Percentiles rank a stretch among this genome's conserved stretches.
Evolutionary conservation across 2,113 vertebrate species (phyloP).

Genomic region (Siniperca knerii): DNA sequence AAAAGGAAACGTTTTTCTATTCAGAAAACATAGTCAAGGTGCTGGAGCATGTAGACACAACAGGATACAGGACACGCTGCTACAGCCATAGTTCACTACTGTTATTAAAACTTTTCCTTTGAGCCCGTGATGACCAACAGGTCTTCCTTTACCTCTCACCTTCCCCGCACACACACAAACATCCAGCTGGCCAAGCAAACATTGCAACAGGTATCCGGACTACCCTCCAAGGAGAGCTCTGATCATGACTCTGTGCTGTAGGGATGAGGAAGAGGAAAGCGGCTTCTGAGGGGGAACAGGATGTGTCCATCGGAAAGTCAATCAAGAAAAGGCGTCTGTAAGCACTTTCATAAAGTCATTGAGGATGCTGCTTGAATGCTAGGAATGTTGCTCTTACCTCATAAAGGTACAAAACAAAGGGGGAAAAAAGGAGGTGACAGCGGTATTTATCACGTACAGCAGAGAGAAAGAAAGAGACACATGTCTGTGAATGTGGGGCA

Average conservation of each 20-base stretch:
- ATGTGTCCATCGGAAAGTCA: slow-evolving; percentile 75
- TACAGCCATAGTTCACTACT: slow-evolving; percentile 39
- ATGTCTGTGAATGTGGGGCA: slow-evolving; percentile 4
- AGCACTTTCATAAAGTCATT: slow-evolving; percentile 58
- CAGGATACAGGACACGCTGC: slow-evolving; percentile 71
- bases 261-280: slow-evolving; percentile 74
- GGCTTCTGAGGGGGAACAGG: slow-evolving; percentile 70
- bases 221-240: slow-evolving; percentile 76
- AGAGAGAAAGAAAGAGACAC: slow-evolving; percentile 9
- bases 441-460: slow-evolving; percentile 68
- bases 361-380: slow-evolving; percentile 64
- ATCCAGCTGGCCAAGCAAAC: slow-evolving; percentile 67
- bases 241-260: slow-evolving; percentile 57
- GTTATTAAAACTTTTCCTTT: slow-evolving; percentile 69
- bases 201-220: slow-evolving; percentile 80
- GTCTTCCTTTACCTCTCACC: slow-evolving; percentile 77
- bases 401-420: slow-evolving; percentile 65
- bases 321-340: slow-evolving; percentile 65
- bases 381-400: slow-evolving; percentile 63
- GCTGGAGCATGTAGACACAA: slow-evolving; percentile 72
- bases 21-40: slow-evolving; percentile 43
- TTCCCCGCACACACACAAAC: slow-evolving; percentile 59
- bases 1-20: slow-evolving; percentile 29
- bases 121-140: slow-evolving; percentile 62
- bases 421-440: slow-evolving; percentile 11